Evolutionary conservation across 2,888 invertebrate genomes (phyloP).

Genomic region (Agriopis aurantiaria): DNA sequence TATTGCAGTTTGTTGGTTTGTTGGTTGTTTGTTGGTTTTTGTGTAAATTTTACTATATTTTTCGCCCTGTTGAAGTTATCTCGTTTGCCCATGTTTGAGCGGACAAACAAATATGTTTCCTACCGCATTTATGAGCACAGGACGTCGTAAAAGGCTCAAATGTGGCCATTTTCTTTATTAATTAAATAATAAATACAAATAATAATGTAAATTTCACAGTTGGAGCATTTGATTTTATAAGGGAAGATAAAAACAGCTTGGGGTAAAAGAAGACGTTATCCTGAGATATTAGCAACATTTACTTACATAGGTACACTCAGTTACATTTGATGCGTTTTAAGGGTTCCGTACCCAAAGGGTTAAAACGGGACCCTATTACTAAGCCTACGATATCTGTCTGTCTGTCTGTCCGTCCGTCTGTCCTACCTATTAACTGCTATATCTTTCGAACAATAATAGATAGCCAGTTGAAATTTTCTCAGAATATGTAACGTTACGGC

Average conservation of each 20-base stretch:
- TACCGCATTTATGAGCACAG: slow-evolving; percentile 47
- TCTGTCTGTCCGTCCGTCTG: too few relatives aligned
- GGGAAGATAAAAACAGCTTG: slow-evolving; percentile 18
- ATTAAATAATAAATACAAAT: slow-evolving; percentile 64
- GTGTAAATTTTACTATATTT: neutral
- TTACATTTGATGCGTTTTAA: too few relatives aligned
- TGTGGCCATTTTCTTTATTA: slow-evolving; percentile 62
- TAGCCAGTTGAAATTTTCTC: too few relatives aligned
- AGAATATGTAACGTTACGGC: too few relatives aligned
- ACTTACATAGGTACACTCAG: neutral
- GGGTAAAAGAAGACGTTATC: slow-evolving; percentile 17
- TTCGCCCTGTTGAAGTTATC: slow-evolving; percentile 11
- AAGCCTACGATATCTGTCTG: too few relatives aligned
- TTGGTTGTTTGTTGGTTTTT: too few relatives aligned
- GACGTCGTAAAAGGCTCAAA: slow-evolving; percentile 60
- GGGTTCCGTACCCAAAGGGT: too few relatives aligned
- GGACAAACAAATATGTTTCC: slow-evolving; percentile 18
- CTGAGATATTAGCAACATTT: slow-evolving; percentile 3
- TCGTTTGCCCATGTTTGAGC: slow-evolving; percentile 20
- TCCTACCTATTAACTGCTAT: too few relatives aligned
- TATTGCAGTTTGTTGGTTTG: too few relatives aligned
- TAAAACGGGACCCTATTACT: too few relatives aligned
- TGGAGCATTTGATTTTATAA: slow-evolving; percentile 15
- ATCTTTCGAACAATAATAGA: too few relatives aligned
- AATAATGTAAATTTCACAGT: slow-evolving; percentile 23